A percentile compares a stretch with the other conserved stretches of the same genome.
phyloP scores from a whole-genome alignment of 1,140 invertebrate species.

The Musca domestica region DNA sequence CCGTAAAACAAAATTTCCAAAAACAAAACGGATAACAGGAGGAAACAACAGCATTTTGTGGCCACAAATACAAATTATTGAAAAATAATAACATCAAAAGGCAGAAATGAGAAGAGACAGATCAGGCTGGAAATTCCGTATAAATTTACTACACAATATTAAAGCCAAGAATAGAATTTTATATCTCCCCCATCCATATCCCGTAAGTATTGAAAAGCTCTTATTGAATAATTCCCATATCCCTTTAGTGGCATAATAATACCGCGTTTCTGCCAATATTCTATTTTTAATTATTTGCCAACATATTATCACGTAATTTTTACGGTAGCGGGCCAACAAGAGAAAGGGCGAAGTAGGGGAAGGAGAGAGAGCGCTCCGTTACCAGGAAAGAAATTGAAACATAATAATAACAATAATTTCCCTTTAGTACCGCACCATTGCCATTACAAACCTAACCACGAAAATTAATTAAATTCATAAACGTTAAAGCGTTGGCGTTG shows the following conservation, averaged over 20 bases:
- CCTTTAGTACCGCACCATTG: not conserved
- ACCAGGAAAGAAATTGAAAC: not conserved
- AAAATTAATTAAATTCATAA: conserved; percentile 22
- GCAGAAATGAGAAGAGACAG: too few species aligned
- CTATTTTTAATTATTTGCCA: not conserved
- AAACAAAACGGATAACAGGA: not conserved
- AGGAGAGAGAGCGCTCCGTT: not conserved
- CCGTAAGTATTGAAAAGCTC: too few species aligned
- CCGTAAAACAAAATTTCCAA: too few species aligned
- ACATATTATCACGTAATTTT: conserved; percentile 13
- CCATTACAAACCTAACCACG: conserved; percentile 5
- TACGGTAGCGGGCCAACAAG: not conserved
- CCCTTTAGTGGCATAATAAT: too few species aligned
- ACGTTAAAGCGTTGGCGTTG: not conserved
- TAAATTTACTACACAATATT: too few species aligned
- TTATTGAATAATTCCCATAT: too few species aligned
- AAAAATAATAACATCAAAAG: too few species aligned
- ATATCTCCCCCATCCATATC: too few species aligned
- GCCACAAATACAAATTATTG: conserved; percentile 2
- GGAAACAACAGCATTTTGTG: conserved; percentile 7
- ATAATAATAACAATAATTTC: not conserved
- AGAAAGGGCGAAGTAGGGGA: not conserved
- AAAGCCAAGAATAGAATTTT: too few species aligned
- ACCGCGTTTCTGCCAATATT: too few species aligned
- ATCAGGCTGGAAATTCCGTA: too few species aligned